Base-by-base conservation (phyloP, 1,140 invertebrate species). In the Sarcophaga bullata region DNA sequence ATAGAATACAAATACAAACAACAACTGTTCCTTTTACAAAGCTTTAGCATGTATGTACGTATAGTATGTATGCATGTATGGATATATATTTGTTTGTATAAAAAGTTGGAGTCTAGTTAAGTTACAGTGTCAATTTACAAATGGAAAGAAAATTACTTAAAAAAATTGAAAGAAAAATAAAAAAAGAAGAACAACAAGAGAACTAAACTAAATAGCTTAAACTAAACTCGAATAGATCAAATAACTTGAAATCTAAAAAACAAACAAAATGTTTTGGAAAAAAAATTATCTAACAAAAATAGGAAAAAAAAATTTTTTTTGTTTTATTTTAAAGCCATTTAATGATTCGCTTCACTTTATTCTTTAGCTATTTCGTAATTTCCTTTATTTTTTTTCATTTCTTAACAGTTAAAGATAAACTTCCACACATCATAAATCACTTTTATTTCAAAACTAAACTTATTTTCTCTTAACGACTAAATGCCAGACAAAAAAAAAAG, bases 111-210 rank as follows among this genome's bases (percentile, higher is more conserved):
- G 75, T 78, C 75, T 78, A 78, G 75, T 78, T 78, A 78, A 78
- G 75, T 78, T 78, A 50, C 75, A 78, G 75, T 78, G 75, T 78
- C 75, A 78, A 78, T 78, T 78, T 78, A 78, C 75, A 78, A 78
- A 78, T 78, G 75, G 75, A 52, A 50, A 50, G 75, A 78, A 78
- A 78, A 78, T 78, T 78, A 78, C 75, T 78, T 78, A 50, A 78
- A 78, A 78, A 78, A 50, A 49, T 76, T 8, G 48, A 76, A 76
- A 8, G 6, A 48, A 49, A 13, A 76, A 76, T 48, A 78, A n/a
- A 8, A 76, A 48, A 15, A 48, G n/a, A 46, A 52, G 4, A 7
- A 19, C 48, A 46, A 50, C 13, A 50, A 78, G 50, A 52, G 50
- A 50, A 48, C 50, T 52, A 62, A 78, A 78, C 49, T 52, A 52